phyloP scores from a whole-genome alignment of 2,888 invertebrate species.

The Sphaerophoria taeniata region DNA sequence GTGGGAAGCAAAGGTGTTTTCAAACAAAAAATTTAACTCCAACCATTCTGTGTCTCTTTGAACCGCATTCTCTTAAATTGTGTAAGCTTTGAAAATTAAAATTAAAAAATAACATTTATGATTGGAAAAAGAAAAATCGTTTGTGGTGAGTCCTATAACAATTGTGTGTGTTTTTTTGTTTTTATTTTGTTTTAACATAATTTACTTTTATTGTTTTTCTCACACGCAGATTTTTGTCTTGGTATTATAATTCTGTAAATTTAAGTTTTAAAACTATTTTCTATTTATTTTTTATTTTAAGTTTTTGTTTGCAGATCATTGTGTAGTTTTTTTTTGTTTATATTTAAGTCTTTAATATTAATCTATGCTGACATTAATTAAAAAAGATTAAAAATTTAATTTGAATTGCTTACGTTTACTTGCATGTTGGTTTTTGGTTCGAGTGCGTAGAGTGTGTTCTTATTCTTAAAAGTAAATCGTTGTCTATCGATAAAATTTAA shows the following conservation, averaged over 20 bases:
- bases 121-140: constrained; percentile 25
- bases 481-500: constrained; percentile 67
- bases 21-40: constrained; percentile 39
- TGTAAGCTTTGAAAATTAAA: constrained; percentile 23
- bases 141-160: constrained; percentile 56
- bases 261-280: constrained; percentile 69
- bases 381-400: constrained; percentile 36
- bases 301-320: constrained; percentile 46
- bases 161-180: constrained; percentile 36
- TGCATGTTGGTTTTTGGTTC: constrained; percentile 33
- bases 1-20: constrained; percentile 50
- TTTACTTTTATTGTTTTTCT: constrained; percentile 72
- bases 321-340: constrained; percentile 37
- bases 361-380: constrained; percentile 53
- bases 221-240: constrained; percentile 78
- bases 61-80: constrained; percentile 50
- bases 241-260: constrained; percentile 75
- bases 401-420: constrained; percentile 44
- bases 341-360: constrained; percentile 33
- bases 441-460: constrained; percentile 63
- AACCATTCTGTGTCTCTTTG: constrained; percentile 45
- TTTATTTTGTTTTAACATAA: constrained; percentile 69
- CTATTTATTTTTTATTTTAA: constrained; percentile 41
- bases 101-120: constrained; percentile 22
- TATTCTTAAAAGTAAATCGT: constrained; percentile 72